Conservation (phyloP, 1,140 invertebrate genomes). For the Ectropis grisescens region DNA sequence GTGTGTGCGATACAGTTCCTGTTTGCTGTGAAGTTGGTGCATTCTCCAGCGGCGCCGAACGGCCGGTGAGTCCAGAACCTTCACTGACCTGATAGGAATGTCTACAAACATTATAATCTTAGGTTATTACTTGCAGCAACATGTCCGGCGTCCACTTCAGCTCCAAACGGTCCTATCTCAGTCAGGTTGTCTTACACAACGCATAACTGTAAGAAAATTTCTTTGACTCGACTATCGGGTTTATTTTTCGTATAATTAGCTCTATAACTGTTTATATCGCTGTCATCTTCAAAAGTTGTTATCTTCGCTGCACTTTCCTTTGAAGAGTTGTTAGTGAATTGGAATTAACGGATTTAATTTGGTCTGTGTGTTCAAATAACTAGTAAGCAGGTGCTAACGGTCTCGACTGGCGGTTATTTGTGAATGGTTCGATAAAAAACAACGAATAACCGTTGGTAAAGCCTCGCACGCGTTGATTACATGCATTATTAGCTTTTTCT, state of each 20-base stretch:
- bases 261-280: slow-evolving; percentile 21
- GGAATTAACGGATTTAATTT: no score
- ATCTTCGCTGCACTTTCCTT: no score
- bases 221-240: slow-evolving; percentile 13
- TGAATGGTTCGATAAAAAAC: slow-evolving; percentile 50
- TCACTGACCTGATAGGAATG: not conserved
- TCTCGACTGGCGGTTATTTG: slow-evolving; percentile 45
- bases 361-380: not conserved
- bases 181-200: slow-evolving; percentile 33
- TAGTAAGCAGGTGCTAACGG: slow-evolving; percentile 52
- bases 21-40: slow-evolving; percentile 91
- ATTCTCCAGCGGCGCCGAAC: slow-evolving; percentile 76
- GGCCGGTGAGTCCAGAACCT: slow-evolving; percentile 53
- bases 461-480: slow-evolving; percentile 15
- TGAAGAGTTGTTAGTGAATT: no score
- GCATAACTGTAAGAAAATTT: slow-evolving; percentile 30
- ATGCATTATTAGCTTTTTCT: slow-evolving; percentile 4
- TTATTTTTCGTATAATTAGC: slow-evolving; percentile 11
- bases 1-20: slow-evolving; percentile 95
- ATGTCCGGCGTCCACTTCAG: slow-evolving; percentile 7
- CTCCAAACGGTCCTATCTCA: slow-evolving; percentile 29
- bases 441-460: slow-evolving; percentile 30
- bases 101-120: slow-evolving; percentile 22
- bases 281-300: no score
- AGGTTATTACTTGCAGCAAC: slow-evolving; percentile 14